A percentile compares a stretch with the other conserved stretches of the same genome.
Conservation (phyloP, 53 echinoderm and acorn worm species). For the Crossaster papposus region DNA sequence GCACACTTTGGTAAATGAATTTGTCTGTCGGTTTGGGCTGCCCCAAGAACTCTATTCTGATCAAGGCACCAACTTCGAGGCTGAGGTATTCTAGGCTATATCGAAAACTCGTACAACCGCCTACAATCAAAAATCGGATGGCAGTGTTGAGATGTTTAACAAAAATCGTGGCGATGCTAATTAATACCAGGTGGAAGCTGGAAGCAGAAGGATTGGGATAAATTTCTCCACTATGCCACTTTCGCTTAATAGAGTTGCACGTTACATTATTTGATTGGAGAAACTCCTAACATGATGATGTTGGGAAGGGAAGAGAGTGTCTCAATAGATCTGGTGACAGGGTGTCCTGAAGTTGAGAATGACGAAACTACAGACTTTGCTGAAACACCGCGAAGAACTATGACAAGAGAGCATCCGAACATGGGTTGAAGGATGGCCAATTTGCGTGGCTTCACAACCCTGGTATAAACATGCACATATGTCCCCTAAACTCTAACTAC, state of each 20-base stretch:
- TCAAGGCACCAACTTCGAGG: too few relatives aligned
- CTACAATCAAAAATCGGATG: too few relatives aligned
- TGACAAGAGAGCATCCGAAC: not conserved
- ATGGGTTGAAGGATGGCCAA: slow-evolving; percentile 15
- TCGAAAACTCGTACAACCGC: too few relatives aligned
- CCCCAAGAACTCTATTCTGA: too few relatives aligned
- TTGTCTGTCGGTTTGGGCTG: too few relatives aligned
- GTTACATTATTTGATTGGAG: slow-evolving; percentile 9
- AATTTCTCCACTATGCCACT: too few relatives aligned
- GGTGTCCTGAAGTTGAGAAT: not conserved
- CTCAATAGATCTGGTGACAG: not conserved
- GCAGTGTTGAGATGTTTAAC: too few relatives aligned
- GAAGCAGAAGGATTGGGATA: too few relatives aligned
- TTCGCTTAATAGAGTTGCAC: slow-evolving; percentile 29
- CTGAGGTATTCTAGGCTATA: too few relatives aligned
- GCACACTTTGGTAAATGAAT: too few relatives aligned
- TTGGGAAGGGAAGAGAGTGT: slow-evolving; percentile 4
- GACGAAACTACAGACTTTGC: not conserved
- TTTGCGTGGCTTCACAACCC: slow-evolving; percentile 47
- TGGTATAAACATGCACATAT: slow-evolving; percentile 1
- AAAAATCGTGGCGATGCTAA: too few relatives aligned
- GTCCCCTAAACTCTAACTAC: slow-evolving; percentile 48
- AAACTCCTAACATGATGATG: slow-evolving; percentile 18
- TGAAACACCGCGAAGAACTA: not conserved
- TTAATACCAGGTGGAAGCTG: too few relatives aligned